Evolutionary conservation across 2,113 vertebrate genomes (phyloP), one percentile per base, ranked within the genome.

Genomic region (Siniperca knerii): DNA sequence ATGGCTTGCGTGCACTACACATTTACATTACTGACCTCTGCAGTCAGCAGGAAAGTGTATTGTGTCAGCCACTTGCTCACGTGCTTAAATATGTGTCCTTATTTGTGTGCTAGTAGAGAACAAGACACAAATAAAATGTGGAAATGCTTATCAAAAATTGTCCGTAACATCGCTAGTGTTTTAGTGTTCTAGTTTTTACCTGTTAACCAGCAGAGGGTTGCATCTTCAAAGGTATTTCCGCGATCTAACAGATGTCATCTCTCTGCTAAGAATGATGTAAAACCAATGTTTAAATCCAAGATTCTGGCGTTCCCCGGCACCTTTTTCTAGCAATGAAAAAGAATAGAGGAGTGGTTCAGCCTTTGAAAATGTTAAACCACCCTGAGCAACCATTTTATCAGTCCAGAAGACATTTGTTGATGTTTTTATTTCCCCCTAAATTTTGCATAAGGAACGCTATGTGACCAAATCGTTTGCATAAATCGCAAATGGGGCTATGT

Each of bases 11-110:
- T 37, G 73, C 18, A 3, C 7, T 16, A 3, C 20, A n/a, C 58
- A 44, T 75, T 75, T 46, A 25, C 25, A 48, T 75, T 62, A 20
- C 37, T 58, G 54, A 60, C 37, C 10, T 57, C 69, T 40, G 52
- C 70, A 40, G 55, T 57, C 35, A 40, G 21, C 52, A 73, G 37
- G 23, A 18, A 58, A 42, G 35, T 37, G 13, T 7, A 68, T 68
- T 52, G 3, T 18, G 37, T 33, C 54, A 25, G 13, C 64, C 40
- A 50, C 25, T 11, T 46, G 72, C 16, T 75, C 9, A 33, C 8
- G 55, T 2, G 9, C 2, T 52, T n/a, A 16, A 52, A 18, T 21
- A 12, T 25, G 10, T 75, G 46, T 42, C 12, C 18, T 13, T 0
- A 35, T 23, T 35, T 62, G 25, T 23, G 57, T 62, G 18, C 21